Percentiles rank a stretch among this genome's conserved stretches.
Conservation (phyloP, 2,113 vertebrate genomes). For the Nanorana parkeri region DNA sequence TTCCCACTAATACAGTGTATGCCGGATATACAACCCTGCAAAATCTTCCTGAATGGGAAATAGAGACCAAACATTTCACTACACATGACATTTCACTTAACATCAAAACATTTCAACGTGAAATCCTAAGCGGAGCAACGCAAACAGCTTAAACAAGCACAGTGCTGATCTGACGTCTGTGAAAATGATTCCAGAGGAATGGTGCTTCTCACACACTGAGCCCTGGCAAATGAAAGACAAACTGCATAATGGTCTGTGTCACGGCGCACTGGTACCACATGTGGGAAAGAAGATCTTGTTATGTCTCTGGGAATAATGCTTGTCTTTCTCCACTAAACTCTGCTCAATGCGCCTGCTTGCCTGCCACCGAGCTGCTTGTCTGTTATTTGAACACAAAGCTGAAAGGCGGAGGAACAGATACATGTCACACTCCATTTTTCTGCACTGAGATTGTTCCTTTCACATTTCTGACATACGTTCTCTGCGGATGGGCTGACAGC, state of each 20-base stretch:
- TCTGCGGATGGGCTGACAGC: too few species aligned
- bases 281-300: slow-evolving; percentile 1
- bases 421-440: slow-evolving; percentile 23
- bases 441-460: not conserved
- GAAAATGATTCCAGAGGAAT: not conserved
- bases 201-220: not conserved
- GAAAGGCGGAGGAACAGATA: slow-evolving; percentile 20
- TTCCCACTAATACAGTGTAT: too few species aligned
- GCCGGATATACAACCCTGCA: too few species aligned
- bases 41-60: too few species aligned
- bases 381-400: slow-evolving; percentile 27
- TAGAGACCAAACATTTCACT: too few species aligned
- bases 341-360: not conserved
- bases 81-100: too few species aligned
- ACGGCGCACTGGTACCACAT: slow-evolving; percentile 14
- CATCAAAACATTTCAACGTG: too few species aligned
- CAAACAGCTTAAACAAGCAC: not conserved
- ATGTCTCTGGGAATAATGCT: not conserved
- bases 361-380: slow-evolving; percentile 19
- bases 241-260: slow-evolving; percentile 42
- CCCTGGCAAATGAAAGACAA: slow-evolving; percentile 40
- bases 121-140: not conserved
- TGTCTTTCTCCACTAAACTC: not conserved
- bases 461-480: too few species aligned
- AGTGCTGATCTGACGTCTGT: not conserved